A percentile compares a stretch with the other conserved stretches of the same genome.
Evolutionary conservation across 2,888 invertebrate genomes (phyloP).

Genomic region (Synergus japonicus): DNA sequence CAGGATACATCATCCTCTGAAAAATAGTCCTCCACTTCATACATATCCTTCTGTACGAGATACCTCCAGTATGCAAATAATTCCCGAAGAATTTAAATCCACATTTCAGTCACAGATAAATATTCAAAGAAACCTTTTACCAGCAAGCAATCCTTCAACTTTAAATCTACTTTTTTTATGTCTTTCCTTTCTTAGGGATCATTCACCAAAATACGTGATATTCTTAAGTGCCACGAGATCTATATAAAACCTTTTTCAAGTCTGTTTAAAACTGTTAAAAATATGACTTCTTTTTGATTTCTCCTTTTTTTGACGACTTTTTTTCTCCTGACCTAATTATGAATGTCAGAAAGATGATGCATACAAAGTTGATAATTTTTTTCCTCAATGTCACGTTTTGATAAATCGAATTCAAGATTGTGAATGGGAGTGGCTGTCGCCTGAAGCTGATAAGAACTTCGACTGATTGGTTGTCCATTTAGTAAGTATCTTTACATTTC

Average conservation of each 20-base stretch:
- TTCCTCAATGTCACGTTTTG: slow-evolving; percentile 13
- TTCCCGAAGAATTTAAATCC: background rate
- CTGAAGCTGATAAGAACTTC: slow-evolving; percentile 21
- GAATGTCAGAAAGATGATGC: slow-evolving; percentile 13
- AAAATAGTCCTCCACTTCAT: background rate
- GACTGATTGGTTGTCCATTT: slow-evolving; percentile 34
- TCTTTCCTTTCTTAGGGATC: background rate
- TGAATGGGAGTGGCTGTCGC: slow-evolving; percentile 16
- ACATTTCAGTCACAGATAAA: slow-evolving; percentile 11
- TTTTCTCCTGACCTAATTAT: background rate
- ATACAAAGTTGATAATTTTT: slow-evolving; percentile 24
- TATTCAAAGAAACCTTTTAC: background rate
- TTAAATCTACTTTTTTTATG: background rate
- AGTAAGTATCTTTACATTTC: slow-evolving; percentile 43
- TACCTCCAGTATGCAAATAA: background rate
- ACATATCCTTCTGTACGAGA: background rate
- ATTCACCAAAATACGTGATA: background rate
- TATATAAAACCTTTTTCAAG: background rate
- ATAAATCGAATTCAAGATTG: background rate
- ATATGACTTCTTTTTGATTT: background rate
- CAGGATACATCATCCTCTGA: slow-evolving; percentile 12
- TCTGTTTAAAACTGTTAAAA: no score
- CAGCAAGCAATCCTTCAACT: background rate
- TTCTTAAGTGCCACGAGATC: no score
- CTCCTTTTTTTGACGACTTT: background rate